A percentile compares a stretch with the other conserved stretches of the same genome.
Evolutionary conservation across 2,113 vertebrate genomes (phyloP).

Genomic region (Ramphastos sulfuratus): DNA sequence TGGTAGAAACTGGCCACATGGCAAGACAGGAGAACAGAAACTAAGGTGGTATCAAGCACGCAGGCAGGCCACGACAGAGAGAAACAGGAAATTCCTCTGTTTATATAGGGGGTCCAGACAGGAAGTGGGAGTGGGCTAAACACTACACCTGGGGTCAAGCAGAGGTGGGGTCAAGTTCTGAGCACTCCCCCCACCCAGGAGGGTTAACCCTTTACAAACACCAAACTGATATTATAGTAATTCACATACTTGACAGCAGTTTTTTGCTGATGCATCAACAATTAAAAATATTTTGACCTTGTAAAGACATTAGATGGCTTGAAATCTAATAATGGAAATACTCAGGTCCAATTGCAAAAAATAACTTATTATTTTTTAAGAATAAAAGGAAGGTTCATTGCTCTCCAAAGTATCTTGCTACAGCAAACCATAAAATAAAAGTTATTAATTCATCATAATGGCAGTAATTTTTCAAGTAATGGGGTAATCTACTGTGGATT

Average conservation of each 20-base stretch:
- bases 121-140: no score
- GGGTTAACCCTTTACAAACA: not conserved
- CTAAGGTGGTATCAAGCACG: no score
- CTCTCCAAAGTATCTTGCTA: constrained; percentile 61
- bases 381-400: constrained; percentile 28
- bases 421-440: constrained; percentile 72
- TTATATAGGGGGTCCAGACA: no score
- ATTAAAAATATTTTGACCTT: constrained; percentile 16
- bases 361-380: constrained; percentile 3
- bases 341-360: not conserved
- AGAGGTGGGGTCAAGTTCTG: no score
- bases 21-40: no score
- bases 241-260: not conserved
- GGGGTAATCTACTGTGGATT: constrained; percentile 68
- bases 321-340: constrained; percentile 24
- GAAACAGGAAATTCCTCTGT: no score
- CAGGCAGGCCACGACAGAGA: no score
- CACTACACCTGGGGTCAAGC: no score
- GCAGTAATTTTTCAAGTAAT: constrained; percentile 72
- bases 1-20: no score
- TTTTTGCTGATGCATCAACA: not conserved
- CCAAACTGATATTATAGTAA: not conserved
- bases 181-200: no score
- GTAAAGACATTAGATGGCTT: constrained; percentile 3
- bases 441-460: constrained; percentile 72